Percentiles rank a stretch among this genome's conserved stretches.
These are phyloP conservation scores for Helicolenus hilgendorfi DNA, from an alignment of 2,797 vertebrate genomes.

Conservation along the genomic window DNA sequence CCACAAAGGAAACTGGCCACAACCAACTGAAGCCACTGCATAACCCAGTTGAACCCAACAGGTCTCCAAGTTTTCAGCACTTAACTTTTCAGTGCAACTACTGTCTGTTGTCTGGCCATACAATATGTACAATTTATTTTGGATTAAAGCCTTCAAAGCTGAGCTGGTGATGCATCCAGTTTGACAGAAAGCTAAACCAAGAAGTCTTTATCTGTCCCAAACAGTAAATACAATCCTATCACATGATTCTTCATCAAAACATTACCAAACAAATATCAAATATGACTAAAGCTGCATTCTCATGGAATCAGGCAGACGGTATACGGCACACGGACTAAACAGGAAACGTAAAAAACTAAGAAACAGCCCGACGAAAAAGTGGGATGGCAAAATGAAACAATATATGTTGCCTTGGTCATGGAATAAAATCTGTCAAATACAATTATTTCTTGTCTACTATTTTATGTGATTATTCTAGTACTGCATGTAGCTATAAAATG, in stretches of 20 bases:
- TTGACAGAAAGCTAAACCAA: too few relatives aligned
- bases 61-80: not conserved
- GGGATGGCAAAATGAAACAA: too few relatives aligned
- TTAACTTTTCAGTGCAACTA: not conserved
- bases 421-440: too few relatives aligned
- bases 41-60: too few relatives aligned
- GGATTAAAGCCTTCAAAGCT: not conserved
- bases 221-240: not conserved
- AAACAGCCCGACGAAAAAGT: too few relatives aligned
- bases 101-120: not conserved
- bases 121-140: not conserved
- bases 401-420: too few relatives aligned
- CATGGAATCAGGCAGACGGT: too few relatives aligned
- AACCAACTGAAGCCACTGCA: rapidly evolving
- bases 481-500: not conserved
- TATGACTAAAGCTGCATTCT: too few relatives aligned
- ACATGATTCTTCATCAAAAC: not conserved
- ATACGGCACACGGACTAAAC: too few relatives aligned
- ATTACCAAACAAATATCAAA: not conserved
- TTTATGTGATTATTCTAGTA: not conserved
- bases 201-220: not conserved
- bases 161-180: not conserved
- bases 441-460: not conserved
- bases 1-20: not conserved
- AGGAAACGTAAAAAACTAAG: too few relatives aligned